Evolutionary conservation across 2,113 vertebrate species (phyloP), one percentile per base, ranked within the genome.

Genomic region (Phylloscopus whistleri): DNA sequence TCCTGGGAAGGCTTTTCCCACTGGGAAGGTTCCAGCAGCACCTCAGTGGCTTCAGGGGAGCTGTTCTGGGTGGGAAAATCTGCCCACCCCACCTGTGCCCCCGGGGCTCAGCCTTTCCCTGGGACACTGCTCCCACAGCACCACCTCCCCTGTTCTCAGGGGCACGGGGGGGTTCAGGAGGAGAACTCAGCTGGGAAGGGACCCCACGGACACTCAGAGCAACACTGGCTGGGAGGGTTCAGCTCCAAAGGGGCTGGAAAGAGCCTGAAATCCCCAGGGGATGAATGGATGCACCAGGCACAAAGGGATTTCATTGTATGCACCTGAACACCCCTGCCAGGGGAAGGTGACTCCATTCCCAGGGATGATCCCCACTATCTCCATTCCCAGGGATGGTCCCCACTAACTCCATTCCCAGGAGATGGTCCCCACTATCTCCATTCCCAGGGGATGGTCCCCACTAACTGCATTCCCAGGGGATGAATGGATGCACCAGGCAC

Each of bases 61-160:
- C 18, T 24, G 55, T 14, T 46, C 48, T 48, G 0, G 2, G 24
- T 49, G 51, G 58, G 60, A 4, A 10, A 2, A 8, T 10, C 17
- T 11, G 52, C 7, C 30, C 9, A 1, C 3, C 9, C 14, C 11
- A 1, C 13, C 6, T 2, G 8, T 5, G 52, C 22, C 2, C 1
- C 16, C 15, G 33, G 58, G 35, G n/a, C 4, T 21, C 12, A 60
- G 37, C 33, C 43, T 4, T 15, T 18, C 37, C 1, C 19, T 13
- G 72, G 48, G 18, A 9, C 21, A 5, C 2, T 22, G 74, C 70
- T 69, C 79, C 75, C 37, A 8, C 35, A 37, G 48, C 60, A 7
- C 12, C 62, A 7, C 1, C 4, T 1, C 67, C 48, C 46, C 78
- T 26, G 41, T 27, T 31, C 8, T 2, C 16, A 5, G 3, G 59